phyloP scores from a whole-genome alignment of 1,140 invertebrate species.

The Cyclargus thomasi region DNA sequence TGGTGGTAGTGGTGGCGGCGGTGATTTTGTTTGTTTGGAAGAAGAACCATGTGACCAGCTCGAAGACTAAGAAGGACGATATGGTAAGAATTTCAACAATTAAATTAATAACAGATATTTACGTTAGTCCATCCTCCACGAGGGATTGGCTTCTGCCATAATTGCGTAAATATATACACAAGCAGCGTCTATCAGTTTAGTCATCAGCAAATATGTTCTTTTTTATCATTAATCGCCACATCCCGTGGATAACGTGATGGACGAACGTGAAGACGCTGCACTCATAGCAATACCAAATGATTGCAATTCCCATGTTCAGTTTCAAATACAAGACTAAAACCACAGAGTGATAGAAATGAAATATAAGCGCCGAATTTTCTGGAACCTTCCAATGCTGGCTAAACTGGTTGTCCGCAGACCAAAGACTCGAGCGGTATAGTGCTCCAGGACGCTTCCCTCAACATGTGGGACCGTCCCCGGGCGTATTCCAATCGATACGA shows the following conservation, averaged over 20 bases:
- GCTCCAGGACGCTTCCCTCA: slow-evolving; percentile 60
- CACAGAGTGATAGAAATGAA: not conserved
- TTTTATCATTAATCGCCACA: no score
- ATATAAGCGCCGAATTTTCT: not conserved
- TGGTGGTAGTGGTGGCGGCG: slow-evolving; percentile 57
- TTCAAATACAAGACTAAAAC: not conserved
- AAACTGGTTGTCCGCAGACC: slow-evolving; percentile 54
- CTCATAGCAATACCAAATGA: no score
- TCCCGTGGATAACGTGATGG: no score
- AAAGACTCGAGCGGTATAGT: slow-evolving; percentile 68
- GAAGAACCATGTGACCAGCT: slow-evolving; percentile 45
- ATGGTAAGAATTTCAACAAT: slow-evolving; percentile 47
- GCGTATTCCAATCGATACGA: slow-evolving; percentile 88
- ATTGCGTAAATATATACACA: no score
- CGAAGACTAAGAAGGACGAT: slow-evolving; percentile 59
- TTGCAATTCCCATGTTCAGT: no score
- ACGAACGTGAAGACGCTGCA: no score
- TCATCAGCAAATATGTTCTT: no score
- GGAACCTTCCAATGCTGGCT: not conserved
- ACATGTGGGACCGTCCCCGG: slow-evolving; percentile 82
- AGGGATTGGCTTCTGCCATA: no score
- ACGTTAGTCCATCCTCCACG: no score
- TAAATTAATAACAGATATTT: not conserved
- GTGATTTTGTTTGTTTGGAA: slow-evolving; percentile 63
- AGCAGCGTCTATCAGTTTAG: no score